Evolutionary conservation across 2,888 invertebrate genomes (phyloP), one percentile per base, ranked within the genome.

Genomic region (Caenorhabditis auriculariae): DNA sequence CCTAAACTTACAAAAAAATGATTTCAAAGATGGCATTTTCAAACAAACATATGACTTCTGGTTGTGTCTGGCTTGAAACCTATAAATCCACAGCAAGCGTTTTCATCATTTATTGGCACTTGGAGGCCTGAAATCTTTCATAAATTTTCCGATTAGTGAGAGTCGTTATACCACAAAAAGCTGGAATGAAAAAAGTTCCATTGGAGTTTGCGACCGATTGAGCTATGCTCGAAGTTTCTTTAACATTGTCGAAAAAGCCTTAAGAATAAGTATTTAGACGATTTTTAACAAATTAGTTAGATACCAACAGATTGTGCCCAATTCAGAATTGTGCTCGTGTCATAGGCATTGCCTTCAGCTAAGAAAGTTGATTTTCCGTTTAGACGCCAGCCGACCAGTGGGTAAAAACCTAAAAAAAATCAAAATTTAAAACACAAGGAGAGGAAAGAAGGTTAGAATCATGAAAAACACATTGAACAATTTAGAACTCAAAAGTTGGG

Each of bases 21-120:
- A 2, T 7, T 7, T 39, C 7, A 15, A 35, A 26, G 7, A 49
- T 26, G 19, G 24, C 19, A 2, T 26, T 24, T 21, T 15, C 17
- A 28, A 43, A 51, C 56, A 54, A 38, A 68, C 76, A 77, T 77
- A 23, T 76, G 74, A 7, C 46, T 87, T 69, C 88, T 89, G 0
- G 83, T 87, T 0, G 91, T 90, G 0, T 89, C 88, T 0, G 90
- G 87, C 65, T 84, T 85, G 37, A 88, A 80, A 0, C 91, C 91
- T 32, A 93, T 85, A 81, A 93, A 91, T 19, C 90, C 91, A 0
- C 90, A 88, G 1, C 90, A 89, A 0, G 93, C 92, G 12, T 87
- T 86, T 66, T 89, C 88, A 82, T 94, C 91, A 83, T 91, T 91
- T 66, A 92, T 88, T 0, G 94, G 93, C 0, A 91, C 90, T 91